Evolutionary conservation across 2,888 invertebrate genomes (phyloP).

Genomic region (Dynastes grantii): DNA sequence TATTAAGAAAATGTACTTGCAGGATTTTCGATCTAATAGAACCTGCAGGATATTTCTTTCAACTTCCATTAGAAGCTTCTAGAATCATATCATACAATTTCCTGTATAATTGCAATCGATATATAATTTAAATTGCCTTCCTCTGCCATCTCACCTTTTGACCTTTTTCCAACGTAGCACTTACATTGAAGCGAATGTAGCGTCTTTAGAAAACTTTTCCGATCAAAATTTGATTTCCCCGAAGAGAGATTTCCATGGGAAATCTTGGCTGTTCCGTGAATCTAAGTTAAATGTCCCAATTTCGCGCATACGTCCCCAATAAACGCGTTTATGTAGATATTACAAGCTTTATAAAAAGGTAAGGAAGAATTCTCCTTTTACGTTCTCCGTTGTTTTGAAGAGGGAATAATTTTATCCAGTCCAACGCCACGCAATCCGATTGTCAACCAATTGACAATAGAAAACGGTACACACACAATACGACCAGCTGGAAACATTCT

Average conservation of each 20-base stretch:
- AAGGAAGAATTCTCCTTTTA: too few species aligned
- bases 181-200: not conserved
- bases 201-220: not conserved
- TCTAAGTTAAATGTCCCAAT: not conserved
- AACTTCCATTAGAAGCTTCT: too few species aligned
- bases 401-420: not conserved
- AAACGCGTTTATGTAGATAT: not conserved
- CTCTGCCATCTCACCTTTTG: not conserved
- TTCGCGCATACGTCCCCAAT: not conserved
- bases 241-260: not conserved
- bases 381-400: not conserved
- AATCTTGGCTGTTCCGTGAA: not conserved
- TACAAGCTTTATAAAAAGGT: too few species aligned
- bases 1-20: too few species aligned
- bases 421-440: not conserved
- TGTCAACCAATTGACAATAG: not conserved
- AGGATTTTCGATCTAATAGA: too few species aligned
- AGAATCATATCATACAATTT: too few species aligned
- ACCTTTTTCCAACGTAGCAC: not conserved
- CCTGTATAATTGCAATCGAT: too few species aligned
- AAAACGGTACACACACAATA: conserved; percentile 10
- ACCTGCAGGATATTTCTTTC: too few species aligned
- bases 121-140: too few species aligned
- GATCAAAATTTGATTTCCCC: conserved; percentile 12
- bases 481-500: not conserved